These are phyloP conservation scores for Scarus forsteni DNA, from an alignment of 2,797 vertebrate species.

Conservation along the genomic window DNA sequence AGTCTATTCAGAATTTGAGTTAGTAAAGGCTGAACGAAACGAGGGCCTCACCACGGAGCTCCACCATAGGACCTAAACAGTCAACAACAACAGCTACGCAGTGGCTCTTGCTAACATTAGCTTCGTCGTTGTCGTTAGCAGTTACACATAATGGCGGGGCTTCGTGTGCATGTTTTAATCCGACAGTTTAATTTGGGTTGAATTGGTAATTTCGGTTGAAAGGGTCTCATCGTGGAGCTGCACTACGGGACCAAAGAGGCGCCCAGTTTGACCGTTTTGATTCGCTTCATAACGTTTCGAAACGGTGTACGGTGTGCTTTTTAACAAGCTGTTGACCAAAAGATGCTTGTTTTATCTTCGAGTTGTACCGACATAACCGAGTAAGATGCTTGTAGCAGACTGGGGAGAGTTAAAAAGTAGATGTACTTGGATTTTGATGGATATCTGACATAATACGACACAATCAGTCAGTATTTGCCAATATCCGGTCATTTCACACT, in stretches of 20 bases:
- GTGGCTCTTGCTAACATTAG: background rate
- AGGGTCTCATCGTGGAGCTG: slow-evolving; percentile 80
- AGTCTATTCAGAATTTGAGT: slow-evolving; percentile 48
- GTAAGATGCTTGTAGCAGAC: too few species aligned
- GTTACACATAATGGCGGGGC: accelerated
- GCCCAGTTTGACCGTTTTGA: background rate
- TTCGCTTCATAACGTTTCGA: too few species aligned
- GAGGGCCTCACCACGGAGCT: slow-evolving; percentile 87
- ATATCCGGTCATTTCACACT: too few species aligned
- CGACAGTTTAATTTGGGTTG: background rate
- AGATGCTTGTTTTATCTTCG: too few species aligned
- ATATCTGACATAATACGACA: too few species aligned
- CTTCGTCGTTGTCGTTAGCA: accelerated
- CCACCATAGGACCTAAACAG: slow-evolving; percentile 83
- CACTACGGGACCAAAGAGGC: slow-evolving; percentile 65
- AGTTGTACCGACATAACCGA: too few species aligned
- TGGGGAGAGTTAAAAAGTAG: too few species aligned
- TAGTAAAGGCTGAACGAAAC: slow-evolving; percentile 71
- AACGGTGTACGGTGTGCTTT: too few species aligned
- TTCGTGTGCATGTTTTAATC: background rate
- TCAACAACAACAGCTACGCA: slow-evolving; percentile 50
- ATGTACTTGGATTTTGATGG: too few species aligned
- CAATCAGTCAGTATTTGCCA: too few species aligned
- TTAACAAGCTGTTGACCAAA: too few species aligned
- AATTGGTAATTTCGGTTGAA: slow-evolving; percentile 2